phyloP scores from a whole-genome alignment of 2,113 vertebrate species.

The Bombycilla garrulus region DNA sequence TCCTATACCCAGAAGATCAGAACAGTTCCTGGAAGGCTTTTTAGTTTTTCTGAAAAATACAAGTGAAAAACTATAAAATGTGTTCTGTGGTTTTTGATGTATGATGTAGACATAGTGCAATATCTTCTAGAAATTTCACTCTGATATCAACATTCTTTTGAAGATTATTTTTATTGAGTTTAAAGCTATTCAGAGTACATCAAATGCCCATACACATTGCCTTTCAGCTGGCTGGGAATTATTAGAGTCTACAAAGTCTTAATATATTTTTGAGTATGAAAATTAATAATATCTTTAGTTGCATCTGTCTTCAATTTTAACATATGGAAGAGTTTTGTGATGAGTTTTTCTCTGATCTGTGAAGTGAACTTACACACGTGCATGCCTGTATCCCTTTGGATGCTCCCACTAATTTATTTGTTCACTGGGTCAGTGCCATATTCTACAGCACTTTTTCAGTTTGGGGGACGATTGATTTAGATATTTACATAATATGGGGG shows the following conservation, averaged over 20 bases:
- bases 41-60: background rate
- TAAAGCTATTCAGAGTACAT: background rate
- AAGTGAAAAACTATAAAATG: background rate
- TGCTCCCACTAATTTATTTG: background rate
- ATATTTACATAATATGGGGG: background rate
- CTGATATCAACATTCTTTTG: background rate
- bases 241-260: background rate
- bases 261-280: background rate
- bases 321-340: background rate
- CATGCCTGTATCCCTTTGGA: background rate
- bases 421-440: background rate
- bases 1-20: background rate
- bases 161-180: background rate
- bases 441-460: background rate
- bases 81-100: background rate
- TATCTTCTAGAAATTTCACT: background rate
- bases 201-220: background rate
- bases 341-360: background rate
- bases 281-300: background rate
- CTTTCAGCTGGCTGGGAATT: background rate
- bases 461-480: background rate
- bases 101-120: background rate
- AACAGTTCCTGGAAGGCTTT: background rate
- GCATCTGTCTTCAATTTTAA: background rate
- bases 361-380: accelerated